These are phyloP conservation scores for Lycorma delicatula DNA, from an alignment of 1,140 invertebrate species.

Conservation along the genomic window DNA sequence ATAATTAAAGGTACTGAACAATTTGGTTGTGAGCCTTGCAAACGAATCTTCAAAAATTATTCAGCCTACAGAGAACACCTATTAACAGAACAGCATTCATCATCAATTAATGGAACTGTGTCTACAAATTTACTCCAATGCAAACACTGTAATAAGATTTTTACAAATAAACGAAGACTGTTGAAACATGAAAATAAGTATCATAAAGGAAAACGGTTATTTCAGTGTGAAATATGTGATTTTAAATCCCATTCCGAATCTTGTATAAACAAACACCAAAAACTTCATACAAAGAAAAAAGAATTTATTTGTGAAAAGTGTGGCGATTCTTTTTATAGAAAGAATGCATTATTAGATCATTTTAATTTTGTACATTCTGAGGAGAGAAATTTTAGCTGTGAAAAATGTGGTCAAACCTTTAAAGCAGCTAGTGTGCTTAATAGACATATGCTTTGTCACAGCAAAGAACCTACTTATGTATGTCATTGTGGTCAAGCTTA, in stretches of 20 bases:
- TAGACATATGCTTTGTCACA: slow-evolving; percentile 9
- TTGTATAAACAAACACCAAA: slow-evolving; percentile 7
- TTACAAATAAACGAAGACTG: slow-evolving; percentile 8
- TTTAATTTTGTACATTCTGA: slow-evolving; percentile 6
- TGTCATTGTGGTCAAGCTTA: slow-evolving; percentile 15
- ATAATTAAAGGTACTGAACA: no score
- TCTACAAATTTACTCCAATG: slow-evolving; percentile 1
- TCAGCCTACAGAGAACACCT: no score
- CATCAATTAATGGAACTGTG: not conserved
- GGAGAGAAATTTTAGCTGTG: slow-evolving; percentile 13
- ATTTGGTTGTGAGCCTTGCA: no score
- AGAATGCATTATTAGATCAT: slow-evolving; percentile 8
- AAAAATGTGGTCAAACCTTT: slow-evolving; percentile 12
- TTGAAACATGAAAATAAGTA: not conserved
- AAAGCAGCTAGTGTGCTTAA: slow-evolving; percentile 4
- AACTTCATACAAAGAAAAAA: slow-evolving; percentile 4
- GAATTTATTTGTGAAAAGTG: slow-evolving; percentile 16
- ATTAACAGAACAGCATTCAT: no score
- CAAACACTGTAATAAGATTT: slow-evolving; percentile 8
- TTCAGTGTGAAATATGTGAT: slow-evolving; percentile 1
- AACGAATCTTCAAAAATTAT: no score
- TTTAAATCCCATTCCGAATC: slow-evolving; percentile 5
- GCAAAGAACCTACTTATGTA: not conserved
- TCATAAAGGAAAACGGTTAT: not conserved
- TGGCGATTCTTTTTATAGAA: not conserved